A percentile compares a stretch with the other conserved stretches of the same genome.
Conservation (phyloP, 2,113 vertebrate species). For the Perognathus longimembris region DNA sequence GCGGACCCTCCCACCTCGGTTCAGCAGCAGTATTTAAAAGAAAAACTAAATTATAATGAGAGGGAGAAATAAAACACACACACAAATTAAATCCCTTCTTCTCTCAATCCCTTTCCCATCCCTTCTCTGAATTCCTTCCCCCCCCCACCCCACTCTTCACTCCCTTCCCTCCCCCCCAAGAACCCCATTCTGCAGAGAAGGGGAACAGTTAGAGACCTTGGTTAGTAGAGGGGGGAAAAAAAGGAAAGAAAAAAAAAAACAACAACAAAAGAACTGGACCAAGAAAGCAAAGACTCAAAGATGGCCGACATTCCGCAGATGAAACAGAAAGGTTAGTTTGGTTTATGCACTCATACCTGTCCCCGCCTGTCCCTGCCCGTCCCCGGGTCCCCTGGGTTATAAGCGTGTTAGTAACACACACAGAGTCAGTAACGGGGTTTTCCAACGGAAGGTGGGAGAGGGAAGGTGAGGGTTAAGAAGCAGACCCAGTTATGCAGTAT, state of each 20-base stretch:
- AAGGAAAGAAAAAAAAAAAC: conserved; percentile 14
- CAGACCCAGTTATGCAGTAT: conserved; percentile 83
- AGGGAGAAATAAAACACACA: conserved; percentile 63
- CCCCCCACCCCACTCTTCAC: not conserved
- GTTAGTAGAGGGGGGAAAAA: conserved; percentile 85
- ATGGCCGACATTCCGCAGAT: conserved; percentile 91
- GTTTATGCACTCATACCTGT: conserved; percentile 76
- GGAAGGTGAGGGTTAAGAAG: conserved; percentile 82
- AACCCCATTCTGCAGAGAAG: conserved; percentile 69
- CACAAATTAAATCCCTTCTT: conserved; percentile 51
- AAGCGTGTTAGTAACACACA: conserved; percentile 93
- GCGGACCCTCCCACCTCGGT: conserved; percentile 68
- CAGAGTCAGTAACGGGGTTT: conserved; percentile 89
- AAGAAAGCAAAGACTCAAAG: conserved; percentile 78
- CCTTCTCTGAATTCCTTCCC: conserved; percentile 37
- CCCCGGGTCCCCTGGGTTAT: conserved; percentile 70
- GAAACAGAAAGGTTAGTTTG: conserved; percentile 92
- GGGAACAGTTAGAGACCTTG: conserved; percentile 86
- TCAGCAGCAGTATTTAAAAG: conserved; percentile 20
- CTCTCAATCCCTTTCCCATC: not conserved
- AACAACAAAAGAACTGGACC: conserved; percentile 80
- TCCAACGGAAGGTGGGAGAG: conserved; percentile 74
- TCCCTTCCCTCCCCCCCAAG: conserved; percentile 32
- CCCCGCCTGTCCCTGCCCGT: conserved; percentile 73
- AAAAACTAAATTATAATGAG: conserved; percentile 64